phyloP scores from a whole-genome alignment of 23 tunicate genomes.

The Phallusia fumigata region DNA sequence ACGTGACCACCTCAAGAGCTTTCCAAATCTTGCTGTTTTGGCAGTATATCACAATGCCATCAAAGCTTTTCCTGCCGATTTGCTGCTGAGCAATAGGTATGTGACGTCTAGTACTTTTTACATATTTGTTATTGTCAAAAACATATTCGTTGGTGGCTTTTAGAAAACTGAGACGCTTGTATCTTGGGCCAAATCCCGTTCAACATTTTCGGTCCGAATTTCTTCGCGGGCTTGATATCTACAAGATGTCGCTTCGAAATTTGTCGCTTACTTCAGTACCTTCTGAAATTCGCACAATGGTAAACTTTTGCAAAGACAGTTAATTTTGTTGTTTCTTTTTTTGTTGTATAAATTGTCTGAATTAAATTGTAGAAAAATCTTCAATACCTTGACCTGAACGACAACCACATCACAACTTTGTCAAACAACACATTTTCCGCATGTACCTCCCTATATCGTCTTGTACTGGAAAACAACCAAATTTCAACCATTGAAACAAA shows the following conservation, averaged over 20 bases:
- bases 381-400: constrained; percentile 58
- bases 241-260: constrained; percentile 47
- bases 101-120: neutral
- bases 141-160: neutral
- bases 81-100: constrained; percentile 49
- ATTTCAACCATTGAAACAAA: constrained; percentile 41
- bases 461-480: constrained; percentile 45
- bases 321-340: too few species aligned
- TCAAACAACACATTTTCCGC: constrained; percentile 42
- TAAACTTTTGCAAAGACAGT: neutral
- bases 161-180: constrained; percentile 44
- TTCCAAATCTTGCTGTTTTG: constrained; percentile 45
- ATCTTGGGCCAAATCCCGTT: constrained; percentile 72
- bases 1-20: constrained; percentile 35
- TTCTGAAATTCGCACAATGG: constrained; percentile 13
- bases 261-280: constrained; percentile 53
- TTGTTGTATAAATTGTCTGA: too few species aligned
- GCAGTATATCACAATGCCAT: constrained; percentile 40
- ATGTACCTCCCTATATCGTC: constrained; percentile 6
- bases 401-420: constrained; percentile 49
- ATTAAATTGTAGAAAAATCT: constrained; percentile 29
- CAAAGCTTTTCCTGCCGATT: constrained; percentile 23
- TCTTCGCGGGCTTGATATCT: constrained; percentile 34
- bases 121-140: neutral
- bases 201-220: constrained; percentile 34